These are phyloP conservation scores for Malurus cyaneus DNA, from an alignment of 2,113 vertebrate species.

Conservation along the genomic window DNA sequence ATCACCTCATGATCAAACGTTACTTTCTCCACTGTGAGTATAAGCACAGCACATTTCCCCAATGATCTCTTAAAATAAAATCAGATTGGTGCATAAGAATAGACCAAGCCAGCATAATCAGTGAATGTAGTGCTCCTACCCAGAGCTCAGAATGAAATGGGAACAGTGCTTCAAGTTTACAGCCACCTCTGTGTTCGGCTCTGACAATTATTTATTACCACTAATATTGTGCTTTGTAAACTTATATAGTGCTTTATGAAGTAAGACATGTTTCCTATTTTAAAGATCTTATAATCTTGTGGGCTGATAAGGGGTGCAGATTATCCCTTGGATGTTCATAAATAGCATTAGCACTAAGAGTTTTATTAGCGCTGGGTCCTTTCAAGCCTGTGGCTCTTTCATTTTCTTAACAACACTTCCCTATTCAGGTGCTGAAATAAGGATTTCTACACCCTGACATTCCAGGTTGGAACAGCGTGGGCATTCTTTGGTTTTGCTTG, in stretches of 20 bases:
- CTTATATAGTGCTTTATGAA: background rate
- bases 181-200: background rate
- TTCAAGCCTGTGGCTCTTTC: background rate
- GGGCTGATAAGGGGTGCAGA: slow-evolving; percentile 32
- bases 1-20: background rate
- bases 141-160: background rate
- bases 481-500: background rate
- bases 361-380: slow-evolving; percentile 9
- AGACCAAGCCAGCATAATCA: background rate
- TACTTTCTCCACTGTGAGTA: background rate
- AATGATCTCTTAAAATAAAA: background rate
- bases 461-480: background rate
- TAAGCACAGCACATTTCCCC: background rate
- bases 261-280: slow-evolving; percentile 27
- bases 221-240: slow-evolving; percentile 10
- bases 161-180: background rate
- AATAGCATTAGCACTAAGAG: slow-evolving; percentile 38
- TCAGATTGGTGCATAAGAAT: background rate
- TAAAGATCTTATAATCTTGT: slow-evolving; percentile 31
- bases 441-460: background rate
- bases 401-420: background rate
- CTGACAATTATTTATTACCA: background rate
- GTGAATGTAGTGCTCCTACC: background rate
- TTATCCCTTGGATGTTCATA: slow-evolving; percentile 49
- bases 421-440: background rate